Base-by-base conservation (phyloP, 2,888 invertebrate genomes). In the Metopia argyrocephala region DNA sequence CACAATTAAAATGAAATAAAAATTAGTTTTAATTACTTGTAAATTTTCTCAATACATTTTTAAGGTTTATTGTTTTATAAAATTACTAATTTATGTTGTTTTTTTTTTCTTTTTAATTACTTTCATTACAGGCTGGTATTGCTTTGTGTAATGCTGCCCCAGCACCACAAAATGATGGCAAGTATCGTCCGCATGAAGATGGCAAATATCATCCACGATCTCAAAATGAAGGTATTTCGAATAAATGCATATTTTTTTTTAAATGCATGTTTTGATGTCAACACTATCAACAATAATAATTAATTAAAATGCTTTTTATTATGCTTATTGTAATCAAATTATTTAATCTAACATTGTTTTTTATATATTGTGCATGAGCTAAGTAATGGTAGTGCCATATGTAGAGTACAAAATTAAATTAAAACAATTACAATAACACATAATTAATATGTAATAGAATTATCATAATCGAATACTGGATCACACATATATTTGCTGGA, bases 201-300 rank as follows among this genome's bases (percentile, higher is more conserved):
- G 88, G 88, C 85, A 86, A 85, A 45, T 88, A 88, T 84, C 85
- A 86, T 84, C 84, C 84, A 20, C 83, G 65, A 76, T 79, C 85
- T 15, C 84, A 84, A 31, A 85, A 84, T 56, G 88, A 87, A 89
- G 90, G 90, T 89, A 89, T 88, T 85, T 85, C 78, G 73, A 73
- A 57, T 31, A 57, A 28, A 71, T 59, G 65, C 46, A 12, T 50
- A 6, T 70, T 59, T 50, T 64, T 31, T 4, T n/a, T 56, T n/a
- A 27, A 28, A 56, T 7, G 7, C 18, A 1, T 12, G 3, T 3
- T 12, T 3, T 15, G 9, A 38, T 4, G 15, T 12, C 38, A 12
- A 38, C 12, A 31, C 7, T 1, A 31, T 12, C 12, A 31, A 38
- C 15, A 38, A 38, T 38, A 38, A 38, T 12, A 2, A 38, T 38